Conservation (phyloP, 2,888 invertebrate species). For the Leptopilina syphax region DNA sequence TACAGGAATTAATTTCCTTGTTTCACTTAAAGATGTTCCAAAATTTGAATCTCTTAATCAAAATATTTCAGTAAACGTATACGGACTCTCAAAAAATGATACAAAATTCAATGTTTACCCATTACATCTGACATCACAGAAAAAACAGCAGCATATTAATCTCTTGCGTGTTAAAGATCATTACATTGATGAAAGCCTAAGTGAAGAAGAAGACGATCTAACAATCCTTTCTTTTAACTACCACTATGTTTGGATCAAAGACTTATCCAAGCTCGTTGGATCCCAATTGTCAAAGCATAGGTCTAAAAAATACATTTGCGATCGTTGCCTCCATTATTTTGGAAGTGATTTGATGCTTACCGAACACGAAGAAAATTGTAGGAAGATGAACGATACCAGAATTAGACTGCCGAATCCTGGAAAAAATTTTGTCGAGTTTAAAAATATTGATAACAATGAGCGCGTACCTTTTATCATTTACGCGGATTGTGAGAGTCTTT, state of each 20-base stretch:
- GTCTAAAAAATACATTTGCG: too few relatives aligned
- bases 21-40: too few relatives aligned
- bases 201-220: neutral
- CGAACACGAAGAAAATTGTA: neutral
- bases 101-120: conserved; percentile 1
- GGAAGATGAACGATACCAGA: neutral
- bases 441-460: neutral
- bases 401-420: neutral
- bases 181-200: neutral
- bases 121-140: conserved; percentile 23
- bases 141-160: conserved; percentile 36
- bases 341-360: too few relatives aligned
- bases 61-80: conserved; percentile 38
- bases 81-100: conserved; percentile 27
- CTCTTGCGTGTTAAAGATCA: neutral
- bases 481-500: neutral
- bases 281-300: too few relatives aligned
- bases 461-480: neutral
- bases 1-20: too few relatives aligned
- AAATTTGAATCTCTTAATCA: neutral
- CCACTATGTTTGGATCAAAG: too few relatives aligned
- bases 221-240: too few relatives aligned
- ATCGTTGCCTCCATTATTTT: too few relatives aligned
- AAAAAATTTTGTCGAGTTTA: neutral
- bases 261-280: too few relatives aligned